These are phyloP conservation scores for Epinephelus lanceolatus DNA, from an alignment of 2,113 vertebrate species.

Conservation along the genomic window DNA sequence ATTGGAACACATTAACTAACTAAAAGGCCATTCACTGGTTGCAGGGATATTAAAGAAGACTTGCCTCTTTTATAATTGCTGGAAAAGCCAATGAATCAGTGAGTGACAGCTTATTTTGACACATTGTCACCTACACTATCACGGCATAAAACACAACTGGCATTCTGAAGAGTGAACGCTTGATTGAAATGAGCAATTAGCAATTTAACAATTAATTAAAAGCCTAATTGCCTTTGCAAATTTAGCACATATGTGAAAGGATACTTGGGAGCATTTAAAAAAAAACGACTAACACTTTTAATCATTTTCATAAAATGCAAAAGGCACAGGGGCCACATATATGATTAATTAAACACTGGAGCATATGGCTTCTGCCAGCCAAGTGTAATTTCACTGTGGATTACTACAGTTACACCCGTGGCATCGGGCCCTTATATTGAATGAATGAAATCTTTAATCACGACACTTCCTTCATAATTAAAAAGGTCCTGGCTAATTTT, in stretches of 20 bases:
- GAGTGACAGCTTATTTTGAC: neutral
- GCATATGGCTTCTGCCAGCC: conserved; percentile 46
- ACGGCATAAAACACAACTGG: neutral
- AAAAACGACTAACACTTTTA: conserved; percentile 5
- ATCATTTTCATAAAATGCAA: conserved; percentile 30
- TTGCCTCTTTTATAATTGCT: neutral
- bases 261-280: conserved; percentile 6
- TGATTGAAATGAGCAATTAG: conserved; percentile 33
- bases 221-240: conserved; percentile 19
- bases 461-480: conserved; percentile 47
- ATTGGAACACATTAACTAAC: neutral
- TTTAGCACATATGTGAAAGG: conserved; percentile 12
- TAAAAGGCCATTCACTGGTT: neutral
- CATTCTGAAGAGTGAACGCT: neutral
- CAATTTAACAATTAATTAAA: neutral
- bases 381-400: conserved; percentile 54
- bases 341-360: conserved; percentile 55
- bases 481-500: conserved; percentile 10
- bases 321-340: conserved; percentile 20
- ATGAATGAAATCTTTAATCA: conserved; percentile 48
- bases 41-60: conserved; percentile 10
- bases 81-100: neutral
- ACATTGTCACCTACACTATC: neutral
- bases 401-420: conserved; percentile 35
- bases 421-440: conserved; percentile 35